These are phyloP conservation scores for Notolabrus celidotus DNA, from an alignment of 2,797 vertebrate species.

Conservation along the genomic window DNA sequence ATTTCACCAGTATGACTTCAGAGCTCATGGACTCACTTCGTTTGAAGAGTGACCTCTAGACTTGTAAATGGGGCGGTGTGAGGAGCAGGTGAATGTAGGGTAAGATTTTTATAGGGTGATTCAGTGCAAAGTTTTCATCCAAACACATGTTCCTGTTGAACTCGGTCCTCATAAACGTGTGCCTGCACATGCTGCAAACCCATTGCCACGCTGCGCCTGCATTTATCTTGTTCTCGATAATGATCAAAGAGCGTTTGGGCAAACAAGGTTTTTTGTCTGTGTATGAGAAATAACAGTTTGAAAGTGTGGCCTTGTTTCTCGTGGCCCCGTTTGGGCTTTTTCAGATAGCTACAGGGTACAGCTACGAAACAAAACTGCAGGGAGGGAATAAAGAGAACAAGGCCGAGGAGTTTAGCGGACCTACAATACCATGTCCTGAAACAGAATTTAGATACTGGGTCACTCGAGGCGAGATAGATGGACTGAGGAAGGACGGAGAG, in stretches of 20 bases:
- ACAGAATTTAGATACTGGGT: conserved; percentile 49
- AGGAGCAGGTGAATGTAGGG: too few species aligned
- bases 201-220: background rate
- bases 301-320: conserved; percentile 54
- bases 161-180: background rate
- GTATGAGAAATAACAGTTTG: conserved; percentile 13
- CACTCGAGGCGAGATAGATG: conserved; percentile 57
- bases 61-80: too few species aligned
- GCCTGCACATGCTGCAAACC: background rate
- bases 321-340: conserved; percentile 23
- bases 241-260: background rate
- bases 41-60: too few species aligned
- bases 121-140: too few species aligned
- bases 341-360: conserved; percentile 32
- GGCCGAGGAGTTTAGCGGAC: conserved; percentile 40
- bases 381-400: conserved; percentile 49
- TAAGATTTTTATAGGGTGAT: too few species aligned
- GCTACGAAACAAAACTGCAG: conserved; percentile 13
- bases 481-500: conserved; percentile 21
- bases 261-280: conserved; percentile 15
- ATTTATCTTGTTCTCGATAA: conserved; percentile 12
- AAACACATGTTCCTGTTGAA: background rate
- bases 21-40: too few species aligned
- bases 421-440: conserved; percentile 25
- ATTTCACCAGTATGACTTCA: too few species aligned